phyloP scores from a whole-genome alignment of 1,140 invertebrate species.

The Drosophila ercepeae region DNA sequence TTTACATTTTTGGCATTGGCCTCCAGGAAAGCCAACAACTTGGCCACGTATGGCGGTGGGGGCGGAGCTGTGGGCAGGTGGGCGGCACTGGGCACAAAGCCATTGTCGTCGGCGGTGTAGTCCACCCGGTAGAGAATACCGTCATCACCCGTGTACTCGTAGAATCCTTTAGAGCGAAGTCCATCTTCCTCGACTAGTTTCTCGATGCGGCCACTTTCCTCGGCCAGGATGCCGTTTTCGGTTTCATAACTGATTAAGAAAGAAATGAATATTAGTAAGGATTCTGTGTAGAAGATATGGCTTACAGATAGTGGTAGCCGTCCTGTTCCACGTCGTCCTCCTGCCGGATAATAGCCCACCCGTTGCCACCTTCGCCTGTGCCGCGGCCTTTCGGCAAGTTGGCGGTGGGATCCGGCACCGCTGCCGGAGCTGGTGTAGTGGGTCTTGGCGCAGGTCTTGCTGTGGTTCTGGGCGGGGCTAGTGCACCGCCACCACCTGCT shows the following conservation, averaged over 20 bases:
- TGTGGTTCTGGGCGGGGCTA: not conserved
- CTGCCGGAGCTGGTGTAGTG: slow-evolving; percentile 6
- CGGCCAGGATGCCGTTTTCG: slow-evolving; percentile 85
- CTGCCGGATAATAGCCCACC: slow-evolving; percentile 73
- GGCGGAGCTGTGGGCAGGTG: slow-evolving; percentile 89
- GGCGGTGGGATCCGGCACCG: slow-evolving; percentile 34
- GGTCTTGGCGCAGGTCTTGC: slow-evolving; percentile 20
- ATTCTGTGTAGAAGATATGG: no score
- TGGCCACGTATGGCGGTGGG: slow-evolving; percentile 60
- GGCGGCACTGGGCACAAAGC: slow-evolving; percentile 91
- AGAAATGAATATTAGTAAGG: not conserved
- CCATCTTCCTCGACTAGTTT: slow-evolving; percentile 82
- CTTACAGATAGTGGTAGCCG: slow-evolving; percentile 82
- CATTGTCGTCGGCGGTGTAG: slow-evolving; percentile 93
- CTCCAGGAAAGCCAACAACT: slow-evolving; percentile 66
- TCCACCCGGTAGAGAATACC: slow-evolving; percentile 85
- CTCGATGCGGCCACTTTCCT: slow-evolving; percentile 85
- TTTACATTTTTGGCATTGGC: slow-evolving; percentile 44
- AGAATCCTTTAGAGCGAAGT: slow-evolving; percentile 85
- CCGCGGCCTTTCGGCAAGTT: slow-evolving; percentile 64
- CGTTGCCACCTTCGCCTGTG: slow-evolving; percentile 68
- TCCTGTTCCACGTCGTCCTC: slow-evolving; percentile 67
- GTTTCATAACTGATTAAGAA: slow-evolving; percentile 84
- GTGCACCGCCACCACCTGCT: slow-evolving; percentile 22
- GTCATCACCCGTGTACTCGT: slow-evolving; percentile 85